Conservation (phyloP, 2,888 invertebrate genomes). For the Endomychus coccineus region DNA sequence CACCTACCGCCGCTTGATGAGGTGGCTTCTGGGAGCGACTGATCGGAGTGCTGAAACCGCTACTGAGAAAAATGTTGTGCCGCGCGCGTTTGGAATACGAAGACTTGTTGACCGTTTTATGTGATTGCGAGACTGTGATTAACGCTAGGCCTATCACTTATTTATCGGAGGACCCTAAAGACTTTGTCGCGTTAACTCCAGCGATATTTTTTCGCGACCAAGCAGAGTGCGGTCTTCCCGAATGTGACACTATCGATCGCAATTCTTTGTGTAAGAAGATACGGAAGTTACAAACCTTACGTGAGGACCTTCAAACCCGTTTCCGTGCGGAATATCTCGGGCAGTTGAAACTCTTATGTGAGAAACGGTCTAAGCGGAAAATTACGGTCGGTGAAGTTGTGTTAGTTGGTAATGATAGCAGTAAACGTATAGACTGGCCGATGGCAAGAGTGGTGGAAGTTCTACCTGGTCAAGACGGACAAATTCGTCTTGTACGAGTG, state of each 20-base stretch:
- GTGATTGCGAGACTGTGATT: slow-evolving; percentile 32
- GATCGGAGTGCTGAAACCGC: slow-evolving; percentile 34
- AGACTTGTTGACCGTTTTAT: slow-evolving; percentile 24
- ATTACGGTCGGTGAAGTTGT: slow-evolving; percentile 18
- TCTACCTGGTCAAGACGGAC: too few relatives aligned
- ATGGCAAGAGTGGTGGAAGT: slow-evolving; percentile 17
- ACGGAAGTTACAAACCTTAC: slow-evolving; percentile 19
- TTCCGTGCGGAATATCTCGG: slow-evolving; percentile 22
- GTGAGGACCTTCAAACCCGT: slow-evolving; percentile 19
- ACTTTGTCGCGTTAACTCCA: slow-evolving; percentile 20
- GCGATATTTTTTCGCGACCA: slow-evolving; percentile 25
- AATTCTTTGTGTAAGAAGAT: slow-evolving; percentile 15
- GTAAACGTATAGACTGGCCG: slow-evolving; percentile 20
- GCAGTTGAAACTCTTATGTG: slow-evolving; percentile 12
- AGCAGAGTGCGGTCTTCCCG: slow-evolving; percentile 19
- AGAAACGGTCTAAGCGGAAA: slow-evolving; percentile 4
- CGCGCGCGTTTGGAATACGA: slow-evolving; percentile 26
- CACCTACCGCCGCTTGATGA: too few relatives aligned
- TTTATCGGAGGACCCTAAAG: slow-evolving; percentile 16
- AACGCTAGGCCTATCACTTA: slow-evolving; percentile 28
- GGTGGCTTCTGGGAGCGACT: too few relatives aligned
- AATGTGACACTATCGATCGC: slow-evolving; percentile 20
- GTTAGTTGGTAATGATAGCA: slow-evolving; percentile 17
- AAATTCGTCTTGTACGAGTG: too few relatives aligned
- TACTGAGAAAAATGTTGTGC: slow-evolving; percentile 35